These are phyloP conservation scores for Chanos chanos DNA, from an alignment of 2,797 vertebrate species.

Conservation along the genomic window DNA sequence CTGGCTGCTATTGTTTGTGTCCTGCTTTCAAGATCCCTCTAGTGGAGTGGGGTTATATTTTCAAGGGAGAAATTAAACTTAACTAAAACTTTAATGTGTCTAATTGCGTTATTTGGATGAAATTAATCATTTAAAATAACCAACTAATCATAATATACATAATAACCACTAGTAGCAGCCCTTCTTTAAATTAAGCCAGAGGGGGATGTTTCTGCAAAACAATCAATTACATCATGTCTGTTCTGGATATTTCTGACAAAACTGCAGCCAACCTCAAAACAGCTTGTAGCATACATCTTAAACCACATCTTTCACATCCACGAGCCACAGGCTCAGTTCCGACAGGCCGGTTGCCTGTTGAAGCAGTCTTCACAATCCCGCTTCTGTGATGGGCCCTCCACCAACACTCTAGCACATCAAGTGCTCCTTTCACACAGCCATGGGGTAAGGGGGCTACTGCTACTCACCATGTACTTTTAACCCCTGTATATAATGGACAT, in stretches of 20 bases:
- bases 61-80: too few relatives aligned
- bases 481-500: constrained; percentile 30
- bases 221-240: constrained; percentile 37
- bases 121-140: too few relatives aligned
- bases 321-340: constrained; percentile 64
- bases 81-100: too few relatives aligned
- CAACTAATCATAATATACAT: too few relatives aligned
- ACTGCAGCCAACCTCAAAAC: constrained; percentile 62
- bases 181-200: constrained; percentile 14
- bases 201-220: constrained; percentile 24
- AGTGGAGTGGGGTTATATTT: too few relatives aligned
- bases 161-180: too few relatives aligned
- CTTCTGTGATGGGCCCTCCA: constrained; percentile 60
- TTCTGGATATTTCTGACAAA: constrained; percentile 64
- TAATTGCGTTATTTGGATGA: too few relatives aligned
- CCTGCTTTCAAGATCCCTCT: too few relatives aligned
- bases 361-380: constrained; percentile 61
- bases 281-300: constrained; percentile 49
- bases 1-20: too few relatives aligned
- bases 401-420: constrained; percentile 56
- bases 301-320: constrained; percentile 61
- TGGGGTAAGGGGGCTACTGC: constrained; percentile 16
- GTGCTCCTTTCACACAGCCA: constrained; percentile 55
- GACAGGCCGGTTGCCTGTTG: constrained; percentile 54
- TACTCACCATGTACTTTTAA: constrained; percentile 20